Evolutionary conservation across 2,888 invertebrate species (phyloP).

Genomic region (Protophormia terraenovae): DNA sequence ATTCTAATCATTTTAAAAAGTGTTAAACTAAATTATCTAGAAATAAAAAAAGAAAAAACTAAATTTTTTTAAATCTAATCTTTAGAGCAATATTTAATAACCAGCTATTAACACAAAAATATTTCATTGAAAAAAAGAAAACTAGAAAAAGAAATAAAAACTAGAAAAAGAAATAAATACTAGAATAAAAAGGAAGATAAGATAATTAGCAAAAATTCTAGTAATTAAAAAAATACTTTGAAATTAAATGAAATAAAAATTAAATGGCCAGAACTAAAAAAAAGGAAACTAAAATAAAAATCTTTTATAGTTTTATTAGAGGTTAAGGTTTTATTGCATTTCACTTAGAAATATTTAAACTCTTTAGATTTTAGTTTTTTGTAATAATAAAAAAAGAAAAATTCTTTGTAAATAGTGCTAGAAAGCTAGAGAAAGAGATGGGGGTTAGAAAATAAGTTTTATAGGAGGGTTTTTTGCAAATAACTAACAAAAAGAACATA

Average conservation of each 20-base stretch:
- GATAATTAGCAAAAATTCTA: slow-evolving; percentile 41
- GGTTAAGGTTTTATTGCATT: too few species aligned
- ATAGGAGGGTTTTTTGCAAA: too few species aligned
- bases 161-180: neutral
- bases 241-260: neutral
- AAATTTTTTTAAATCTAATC: neutral
- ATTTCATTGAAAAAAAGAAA: neutral
- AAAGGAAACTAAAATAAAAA: too few species aligned
- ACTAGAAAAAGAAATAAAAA: neutral
- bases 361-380: too few species aligned
- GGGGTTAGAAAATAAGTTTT: neutral
- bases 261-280: too few species aligned
- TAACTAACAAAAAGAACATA: slow-evolving; percentile 53
- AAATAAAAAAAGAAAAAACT: too few species aligned
- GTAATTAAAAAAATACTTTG: slow-evolving; percentile 19
- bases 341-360: too few species aligned
- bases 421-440: neutral
- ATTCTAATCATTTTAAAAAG: too few species aligned
- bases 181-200: too few species aligned
- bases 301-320: too few species aligned
- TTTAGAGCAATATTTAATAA: neutral
- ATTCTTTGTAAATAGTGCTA: neutral
- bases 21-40: too few species aligned
- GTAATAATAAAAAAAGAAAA: too few species aligned
- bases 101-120: slow-evolving; percentile 2